Conservation (phyloP, 1,140 invertebrate genomes). For the Epicauta chinensis region DNA sequence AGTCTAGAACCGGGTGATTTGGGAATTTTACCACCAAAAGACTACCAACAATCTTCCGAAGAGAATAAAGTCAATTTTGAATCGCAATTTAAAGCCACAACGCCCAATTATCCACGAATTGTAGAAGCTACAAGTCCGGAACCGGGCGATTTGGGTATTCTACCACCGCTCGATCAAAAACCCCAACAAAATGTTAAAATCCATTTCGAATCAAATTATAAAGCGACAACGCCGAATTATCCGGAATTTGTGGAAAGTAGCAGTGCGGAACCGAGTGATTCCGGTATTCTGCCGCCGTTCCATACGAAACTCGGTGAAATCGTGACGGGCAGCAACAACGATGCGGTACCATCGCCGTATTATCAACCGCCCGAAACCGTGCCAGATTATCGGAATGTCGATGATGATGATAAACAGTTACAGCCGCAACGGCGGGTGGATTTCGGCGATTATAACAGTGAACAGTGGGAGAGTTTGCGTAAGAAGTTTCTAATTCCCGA, state of each 20-base stretch:
- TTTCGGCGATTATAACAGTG: slow-evolving; percentile 21
- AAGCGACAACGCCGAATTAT: slow-evolving; percentile 33
- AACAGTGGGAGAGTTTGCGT: slow-evolving; percentile 34
- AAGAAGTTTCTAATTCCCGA: slow-evolving; percentile 38
- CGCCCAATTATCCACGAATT: slow-evolving; percentile 29
- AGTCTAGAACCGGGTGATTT: slow-evolving; percentile 21
- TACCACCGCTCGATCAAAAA: no score
- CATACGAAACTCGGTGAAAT: no score
- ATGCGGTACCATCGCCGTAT: slow-evolving; percentile 16
- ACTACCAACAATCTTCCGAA: no score
- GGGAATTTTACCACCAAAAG: slow-evolving; percentile 13
- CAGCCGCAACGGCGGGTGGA: slow-evolving; percentile 18
- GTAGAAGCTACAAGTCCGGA: slow-evolving; percentile 25
- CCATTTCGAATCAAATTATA: slow-evolving; percentile 28
- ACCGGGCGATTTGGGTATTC: slow-evolving; percentile 22
- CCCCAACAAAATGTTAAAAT: no score
- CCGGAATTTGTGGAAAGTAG: slow-evolving; percentile 26
- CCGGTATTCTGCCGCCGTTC: slow-evolving; percentile 10
- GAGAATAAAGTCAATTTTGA: background rate
- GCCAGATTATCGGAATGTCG: no score
- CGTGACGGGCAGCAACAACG: background rate
- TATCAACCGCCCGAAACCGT: slow-evolving; percentile 28
- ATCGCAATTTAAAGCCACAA: slow-evolving; percentile 31
- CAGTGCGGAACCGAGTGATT: slow-evolving; percentile 20
- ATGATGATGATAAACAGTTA: slow-evolving; percentile 1